Evolutionary conservation across 2,888 invertebrate genomes (phyloP), one percentile per base, ranked within the genome.

Genomic region (Chymomyza amoena): DNA sequence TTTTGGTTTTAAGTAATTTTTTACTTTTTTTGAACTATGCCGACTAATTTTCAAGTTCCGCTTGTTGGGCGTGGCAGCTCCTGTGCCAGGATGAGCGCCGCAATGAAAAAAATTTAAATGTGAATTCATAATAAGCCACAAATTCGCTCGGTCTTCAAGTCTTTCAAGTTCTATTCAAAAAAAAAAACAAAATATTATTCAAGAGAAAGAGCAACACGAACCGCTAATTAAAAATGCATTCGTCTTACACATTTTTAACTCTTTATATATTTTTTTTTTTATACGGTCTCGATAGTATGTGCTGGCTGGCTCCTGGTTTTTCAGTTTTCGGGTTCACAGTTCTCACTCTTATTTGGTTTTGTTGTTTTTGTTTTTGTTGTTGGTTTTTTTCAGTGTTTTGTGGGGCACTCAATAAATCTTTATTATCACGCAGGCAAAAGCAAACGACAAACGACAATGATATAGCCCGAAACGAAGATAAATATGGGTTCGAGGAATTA

Each of bases 161-260:
- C 39, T 45, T 45, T 45, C 39, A 45, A 45, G 13, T 45, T 45
- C 39, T 45, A 4, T 10, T 45, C 39, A 45, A 45, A 45, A 39
- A 45, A 10, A 39, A 10, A 9, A 10, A 39, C 1, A 39, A 10
- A 32, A 32, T 32, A 32, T 32, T 32, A 32, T 32, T 32, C 32
- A 13, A 45, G 13, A 4, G 39, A 45, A 13, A 45, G 39, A 13
- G 39, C 39, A 45, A 45, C 60, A 25, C 16, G 68, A 77, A 73
- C 71, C 68, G 69, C 69, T 82, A 88, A 86, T 86, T 86, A 87
- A 87, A 86, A 88, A 84, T 80, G 77, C 87, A 86, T 86, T 79
- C 78, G 70, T 84, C 86, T 80, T 72, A 15, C 57, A 50, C 6
- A 54, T 62, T 45, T 45, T 16, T 13, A 60, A 64, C 70, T 45